Evolutionary conservation across 2,113 vertebrate species (phyloP), one percentile per base, ranked within the genome.

Genomic region (Ciconia stormi): DNA sequence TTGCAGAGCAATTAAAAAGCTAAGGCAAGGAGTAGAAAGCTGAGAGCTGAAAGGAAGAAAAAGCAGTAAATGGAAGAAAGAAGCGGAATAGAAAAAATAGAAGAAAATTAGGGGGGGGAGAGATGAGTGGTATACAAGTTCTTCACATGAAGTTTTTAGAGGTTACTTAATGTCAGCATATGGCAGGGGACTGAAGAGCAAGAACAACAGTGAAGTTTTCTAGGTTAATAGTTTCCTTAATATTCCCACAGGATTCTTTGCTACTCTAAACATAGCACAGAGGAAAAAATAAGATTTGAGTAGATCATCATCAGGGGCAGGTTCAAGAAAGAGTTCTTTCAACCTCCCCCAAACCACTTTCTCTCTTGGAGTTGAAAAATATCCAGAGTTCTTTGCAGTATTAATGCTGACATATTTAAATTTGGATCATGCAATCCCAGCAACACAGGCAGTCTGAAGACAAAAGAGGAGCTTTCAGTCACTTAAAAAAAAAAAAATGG

Each of bases 181-280:
- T 16, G 29, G 66, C 78, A 71, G 71, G 34, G 53, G 66, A 81
- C 58, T 73, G 52, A 91, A 80, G 38, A 93, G 74, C 95, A 91
- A 94, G 94, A 93, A 82, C 47, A 94, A 86, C 93, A 94, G 73
- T 58, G 53, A 85, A 96, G 66, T 94, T 95, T 97, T 96, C 91
- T 97, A 88, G 78, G 93, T 96, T 97, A 96, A 96, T 93, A 90
- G 93, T 90, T 97, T 97, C 96, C 97, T 96, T 82, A 73, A 90
- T 97, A 97, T 94, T 96, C 96, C 94, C 91, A 89, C 13, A 71
- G 95, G 97, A 94, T 77, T 95, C 71, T 44, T 95, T 29, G 32
- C 46, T 87, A 73, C 81, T 96, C 95, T 95, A 97, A 97, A 97
- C 87, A 96, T 97, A 97, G 96, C 46, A 0, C 70, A 90, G 90